A percentile compares a stretch with the other conserved stretches of the same genome.
Evolutionary conservation across 2,797 vertebrate genomes (phyloP).

Genomic region (Micromesistius poutassou): DNA sequence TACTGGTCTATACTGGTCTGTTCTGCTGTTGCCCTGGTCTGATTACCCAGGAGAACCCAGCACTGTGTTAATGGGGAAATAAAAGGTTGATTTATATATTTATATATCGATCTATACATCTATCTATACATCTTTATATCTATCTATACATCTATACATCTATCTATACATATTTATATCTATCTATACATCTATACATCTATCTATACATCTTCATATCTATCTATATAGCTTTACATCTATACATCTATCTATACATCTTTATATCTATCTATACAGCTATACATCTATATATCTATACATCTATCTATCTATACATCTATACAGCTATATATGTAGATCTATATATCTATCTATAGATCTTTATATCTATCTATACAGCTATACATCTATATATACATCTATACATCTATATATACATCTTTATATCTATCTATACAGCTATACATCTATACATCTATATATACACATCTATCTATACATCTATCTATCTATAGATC

Average conservation of each 20-base stretch:
- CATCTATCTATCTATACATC: neutral
- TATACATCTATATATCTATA: neutral
- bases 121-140: neutral
- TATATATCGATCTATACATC: neutral
- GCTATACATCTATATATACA: too few relatives aligned
- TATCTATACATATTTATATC: neutral
- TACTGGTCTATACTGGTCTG: neutral
- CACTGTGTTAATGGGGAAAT: neutral
- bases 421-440: neutral
- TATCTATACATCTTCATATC: neutral
- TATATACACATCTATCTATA: neutral
- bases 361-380: neutral
- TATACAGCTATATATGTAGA: too few relatives aligned
- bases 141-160: neutral
- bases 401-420: neutral
- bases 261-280: too few relatives aligned
- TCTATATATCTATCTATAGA: neutral
- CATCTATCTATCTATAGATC: neutral
- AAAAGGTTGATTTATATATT: too few relatives aligned
- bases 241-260: neutral
- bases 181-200: neutral
- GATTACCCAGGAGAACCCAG: neutral
- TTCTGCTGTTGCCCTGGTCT: neutral
- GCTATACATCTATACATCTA: neutral
- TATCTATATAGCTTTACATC: neutral